Base-by-base conservation (phyloP, 2,797 vertebrate genomes). In the Enteromius anoplus region DNA sequence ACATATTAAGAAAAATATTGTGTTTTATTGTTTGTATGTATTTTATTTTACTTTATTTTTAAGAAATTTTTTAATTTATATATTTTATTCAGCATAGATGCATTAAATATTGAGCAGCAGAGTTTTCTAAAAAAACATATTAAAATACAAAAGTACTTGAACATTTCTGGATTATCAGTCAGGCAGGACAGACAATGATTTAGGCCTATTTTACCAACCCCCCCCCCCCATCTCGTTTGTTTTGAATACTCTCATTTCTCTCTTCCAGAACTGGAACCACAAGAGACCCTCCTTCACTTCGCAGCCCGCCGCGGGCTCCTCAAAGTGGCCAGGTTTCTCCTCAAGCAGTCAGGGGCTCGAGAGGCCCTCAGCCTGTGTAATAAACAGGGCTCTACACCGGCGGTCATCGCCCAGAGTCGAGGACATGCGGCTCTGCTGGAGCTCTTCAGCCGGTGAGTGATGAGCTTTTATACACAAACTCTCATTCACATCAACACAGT, bases 241-340 rank as follows among this genome's bases (percentile, higher is more conserved):
- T 84, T 68, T 84, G 9, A 89, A 72, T 79, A 62, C 55, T 69
- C 80, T 40, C 4, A 65, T 69, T 2, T 0, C 47, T 42, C 45
- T 51, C 64, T 77, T 45, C 49, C 78, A 99, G 98, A 95, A 83
- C 90, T 91, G 65, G 90, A 93, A 76, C 96, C 97, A 58, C 96
- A 96, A 86, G 98, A 99, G 85, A 99, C 98, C 0, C 88, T 99
- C 88, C 93, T 99, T 93, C 98, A 99, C 88, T 99, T 99, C 85
- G 96, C 97, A 0, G 97, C 95, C 29, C 92, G 98, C 2, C 95
- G 97, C n/a, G 97, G 97, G 7, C 94, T 99, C 81, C 89, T 92
- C 85, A 92, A 94, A 55, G 92, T 99, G 32, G 93, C 96, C 0
- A 92, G 90, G 88, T 97, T 99, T 87, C 92, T 99, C 87, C 90